These are phyloP conservation scores for Agapornis canus DNA, from an alignment of 2,797 vertebrate species.

Conservation along the genomic window DNA sequence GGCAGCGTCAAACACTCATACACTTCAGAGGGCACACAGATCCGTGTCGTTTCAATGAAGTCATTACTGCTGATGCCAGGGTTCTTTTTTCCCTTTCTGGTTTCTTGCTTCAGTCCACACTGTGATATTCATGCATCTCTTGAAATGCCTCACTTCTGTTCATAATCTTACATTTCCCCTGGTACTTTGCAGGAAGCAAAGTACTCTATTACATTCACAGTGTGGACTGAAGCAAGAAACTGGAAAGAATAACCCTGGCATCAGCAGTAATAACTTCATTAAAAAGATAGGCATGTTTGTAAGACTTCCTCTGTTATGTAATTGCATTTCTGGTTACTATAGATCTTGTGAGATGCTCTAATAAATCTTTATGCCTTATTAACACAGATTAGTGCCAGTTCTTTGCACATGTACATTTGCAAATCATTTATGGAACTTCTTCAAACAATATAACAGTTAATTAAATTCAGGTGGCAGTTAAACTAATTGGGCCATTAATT, in stretches of 20 bases:
- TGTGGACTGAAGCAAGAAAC: neutral
- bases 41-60: neutral
- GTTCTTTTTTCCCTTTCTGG: neutral
- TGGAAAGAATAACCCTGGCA: neutral
- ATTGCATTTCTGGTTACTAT: neutral
- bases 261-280: neutral
- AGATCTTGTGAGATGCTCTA: neutral
- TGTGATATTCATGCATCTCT: neutral
- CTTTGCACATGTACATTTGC: neutral
- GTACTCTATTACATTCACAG: neutral
- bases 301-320: neutral
- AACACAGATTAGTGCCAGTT: neutral
- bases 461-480: constrained; percentile 6
- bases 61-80: neutral
- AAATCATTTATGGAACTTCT: neutral
- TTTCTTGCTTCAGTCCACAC: neutral
- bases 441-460: constrained; percentile 11
- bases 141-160: neutral
- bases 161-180: neutral
- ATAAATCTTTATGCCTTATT: constrained; percentile 2
- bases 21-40: neutral
- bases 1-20: neutral
- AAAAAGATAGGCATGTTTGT: neutral
- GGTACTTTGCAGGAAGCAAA: neutral
- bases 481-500: constrained; percentile 8